Base-by-base conservation (phyloP, 2,113 vertebrate genomes). In the Phyllostomus hastatus region DNA sequence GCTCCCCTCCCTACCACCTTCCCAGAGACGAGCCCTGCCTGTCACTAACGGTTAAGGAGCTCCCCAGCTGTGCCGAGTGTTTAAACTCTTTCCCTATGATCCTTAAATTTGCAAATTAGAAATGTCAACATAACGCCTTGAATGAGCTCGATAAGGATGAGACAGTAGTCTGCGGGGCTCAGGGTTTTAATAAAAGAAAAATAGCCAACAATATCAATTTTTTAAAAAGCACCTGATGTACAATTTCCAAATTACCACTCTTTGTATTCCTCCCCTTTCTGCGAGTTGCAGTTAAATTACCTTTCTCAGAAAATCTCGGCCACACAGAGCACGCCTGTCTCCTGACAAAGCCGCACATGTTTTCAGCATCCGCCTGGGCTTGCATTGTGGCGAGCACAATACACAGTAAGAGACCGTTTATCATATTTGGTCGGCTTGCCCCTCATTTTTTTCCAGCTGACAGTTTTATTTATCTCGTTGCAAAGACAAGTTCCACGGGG, bases 281-380 rank as follows among this genome's bases (percentile, higher is more conserved):
- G 97, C 92, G 95, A 75, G 10, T 78, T 88, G 96, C 97, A 96
- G 98, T 96, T 97, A 98, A 98, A 97, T 95, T 96, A 97, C 96
- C 98, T 98, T 96, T 95, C 97, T 97, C 80, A 75, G 97, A 97
- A 98, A 98, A 98, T 97, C 98, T 95, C 69, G 80, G 98, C 22
- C 88, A 70, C 86, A 72, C 48, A n/a, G 95, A 95, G 79, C 28
- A 10, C 1, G 48, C 70, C 7, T 33, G 46, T 90, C 95, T 80
- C 35, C 61, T 80, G 80, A 76, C 43, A 82, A 95, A 94, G 73
- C 91, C 0, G 61, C 28, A 76, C 38, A 8, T 84, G 72, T 79
- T 97, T 94, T 91, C 83, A 97, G 95, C 79, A n/a, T 89, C 88
- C 2, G 9, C 89, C 90, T 12, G 76, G 66, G 89, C 73, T 94